Evolutionary conservation across 1,140 invertebrate genomes (phyloP).

Genomic region (Drosophila auraria): DNA sequence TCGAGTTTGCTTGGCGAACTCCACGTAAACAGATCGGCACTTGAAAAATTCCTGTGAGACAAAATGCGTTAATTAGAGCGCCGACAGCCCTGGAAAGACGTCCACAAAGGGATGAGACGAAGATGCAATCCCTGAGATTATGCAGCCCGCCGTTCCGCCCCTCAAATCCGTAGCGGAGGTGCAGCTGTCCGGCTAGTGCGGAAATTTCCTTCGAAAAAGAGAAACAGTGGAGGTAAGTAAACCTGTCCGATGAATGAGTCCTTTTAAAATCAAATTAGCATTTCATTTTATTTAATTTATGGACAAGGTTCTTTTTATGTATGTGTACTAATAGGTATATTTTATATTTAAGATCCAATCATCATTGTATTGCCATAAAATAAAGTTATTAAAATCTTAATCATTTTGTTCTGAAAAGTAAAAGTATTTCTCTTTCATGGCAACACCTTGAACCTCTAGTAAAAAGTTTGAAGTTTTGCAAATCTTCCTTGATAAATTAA

Average conservation of each 20-base stretch:
- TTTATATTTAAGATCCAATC: too few relatives aligned
- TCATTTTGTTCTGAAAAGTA: neutral
- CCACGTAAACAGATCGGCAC: slow-evolving; percentile 6
- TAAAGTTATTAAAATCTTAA: neutral
- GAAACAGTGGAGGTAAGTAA: too few relatives aligned
- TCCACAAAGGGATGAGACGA: slow-evolving; percentile 44
- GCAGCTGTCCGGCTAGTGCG: slow-evolving; percentile 34
- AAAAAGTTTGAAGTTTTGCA: neutral
- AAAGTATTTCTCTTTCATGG: neutral
- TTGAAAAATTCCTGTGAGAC: slow-evolving; percentile 38
- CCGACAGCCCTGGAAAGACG: slow-evolving; percentile 29
- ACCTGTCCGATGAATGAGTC: too few relatives aligned
- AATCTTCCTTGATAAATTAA: neutral
- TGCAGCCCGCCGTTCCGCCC: slow-evolving; percentile 6
- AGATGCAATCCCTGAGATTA: slow-evolving; percentile 51
- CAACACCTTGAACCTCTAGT: neutral
- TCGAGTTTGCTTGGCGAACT: slow-evolving; percentile 3
- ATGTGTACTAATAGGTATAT: too few relatives aligned
- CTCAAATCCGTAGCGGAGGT: neutral
- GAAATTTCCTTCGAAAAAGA: neutral
- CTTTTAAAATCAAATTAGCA: neutral
- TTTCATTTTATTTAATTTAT: too few relatives aligned
- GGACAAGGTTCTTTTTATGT: too few relatives aligned
- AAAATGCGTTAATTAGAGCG: slow-evolving; percentile 60
- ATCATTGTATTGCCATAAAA: neutral